Conservation (phyloP, 2,888 invertebrate species). For the Drosophila paracracens region DNA sequence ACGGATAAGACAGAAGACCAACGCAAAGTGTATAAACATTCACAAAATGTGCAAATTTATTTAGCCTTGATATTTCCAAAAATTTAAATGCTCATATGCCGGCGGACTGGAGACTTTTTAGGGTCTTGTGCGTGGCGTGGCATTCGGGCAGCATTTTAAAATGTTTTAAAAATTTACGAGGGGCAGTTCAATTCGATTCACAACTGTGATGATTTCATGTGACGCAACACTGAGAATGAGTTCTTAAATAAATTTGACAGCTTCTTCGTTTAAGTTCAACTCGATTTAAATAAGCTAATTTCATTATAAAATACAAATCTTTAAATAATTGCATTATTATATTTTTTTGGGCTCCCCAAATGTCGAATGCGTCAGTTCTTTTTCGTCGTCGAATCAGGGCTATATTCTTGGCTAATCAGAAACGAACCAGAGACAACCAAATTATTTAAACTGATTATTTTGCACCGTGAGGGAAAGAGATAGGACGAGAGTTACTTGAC, state of each 20-base stretch:
- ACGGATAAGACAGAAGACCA: constrained; percentile 5
- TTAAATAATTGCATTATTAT: not conserved
- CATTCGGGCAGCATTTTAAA: constrained; percentile 2
- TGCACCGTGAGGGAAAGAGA: constrained; percentile 17
- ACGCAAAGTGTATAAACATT: constrained; percentile 33
- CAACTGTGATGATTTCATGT: not conserved
- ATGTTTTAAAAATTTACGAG: constrained; percentile 5
- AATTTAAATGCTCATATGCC: constrained; percentile 44
- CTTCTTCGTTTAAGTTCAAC: not conserved
- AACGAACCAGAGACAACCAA: constrained; percentile 3
- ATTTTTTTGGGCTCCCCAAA: not conserved
- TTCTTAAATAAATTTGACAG: not conserved
- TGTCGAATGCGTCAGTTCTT: not conserved
- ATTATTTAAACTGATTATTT: constrained; percentile 58
- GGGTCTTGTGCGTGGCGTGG: constrained; percentile 29
- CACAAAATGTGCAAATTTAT: constrained; percentile 74
- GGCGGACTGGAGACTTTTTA: constrained; percentile 33
- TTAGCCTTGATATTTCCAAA: constrained; percentile 74
- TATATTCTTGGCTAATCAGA: not conserved
- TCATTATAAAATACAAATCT: not conserved
- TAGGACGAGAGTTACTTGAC: constrained; percentile 2
- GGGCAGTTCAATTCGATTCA: constrained; percentile 2
- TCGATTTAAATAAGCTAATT: not conserved
- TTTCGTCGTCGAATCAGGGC: not conserved
- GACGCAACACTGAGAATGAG: not conserved